These are phyloP conservation scores for Sarcoramphus papa DNA, from an alignment of 2,797 vertebrate species.

Conservation along the genomic window DNA sequence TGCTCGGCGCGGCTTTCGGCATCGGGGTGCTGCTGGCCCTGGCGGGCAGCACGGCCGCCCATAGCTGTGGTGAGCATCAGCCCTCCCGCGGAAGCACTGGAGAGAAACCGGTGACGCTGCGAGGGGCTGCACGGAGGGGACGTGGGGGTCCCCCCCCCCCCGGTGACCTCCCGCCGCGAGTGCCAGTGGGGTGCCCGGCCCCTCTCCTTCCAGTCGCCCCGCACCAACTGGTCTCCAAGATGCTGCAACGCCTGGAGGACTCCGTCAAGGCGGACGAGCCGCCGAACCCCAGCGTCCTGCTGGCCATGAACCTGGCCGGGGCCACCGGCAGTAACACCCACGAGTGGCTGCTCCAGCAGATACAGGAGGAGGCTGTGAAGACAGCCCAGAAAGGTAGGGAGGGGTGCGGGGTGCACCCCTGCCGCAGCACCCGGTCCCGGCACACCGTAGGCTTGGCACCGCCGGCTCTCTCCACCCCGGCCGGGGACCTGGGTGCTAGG, in stretches of 20 bases:
- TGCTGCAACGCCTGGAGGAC: slow-evolving; percentile 39
- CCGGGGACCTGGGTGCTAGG: fast-evolving
- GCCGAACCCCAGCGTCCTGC: slow-evolving; percentile 68
- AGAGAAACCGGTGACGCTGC: not conserved
- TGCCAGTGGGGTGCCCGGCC: no score
- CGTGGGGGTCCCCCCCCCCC: fast-evolving
- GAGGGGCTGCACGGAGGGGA: fast-evolving
- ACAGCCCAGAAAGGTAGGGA: slow-evolving; percentile 1
- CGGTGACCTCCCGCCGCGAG: fast-evolving
- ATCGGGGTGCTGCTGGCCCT: not conserved
- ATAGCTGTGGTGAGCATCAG: slow-evolving; percentile 16
- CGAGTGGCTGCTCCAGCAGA: slow-evolving; percentile 18
- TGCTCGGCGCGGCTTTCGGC: not conserved
- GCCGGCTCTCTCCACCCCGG: fast-evolving
- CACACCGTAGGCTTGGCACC: fast-evolving
- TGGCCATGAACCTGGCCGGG: slow-evolving; percentile 70
- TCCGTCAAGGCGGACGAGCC: fast-evolving
- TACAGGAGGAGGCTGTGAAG: not conserved
- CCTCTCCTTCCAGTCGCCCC: slow-evolving; percentile 48
- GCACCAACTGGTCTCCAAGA: fast-evolving
- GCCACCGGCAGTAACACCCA: fast-evolving
- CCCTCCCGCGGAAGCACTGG: fast-evolving
- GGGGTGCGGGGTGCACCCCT: not conserved
- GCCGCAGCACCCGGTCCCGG: fast-evolving
- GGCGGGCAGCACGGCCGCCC: fast-evolving